Evolutionary conservation across 1,140 invertebrate genomes (phyloP).

Genomic region (Bacillus rossius): DNA sequence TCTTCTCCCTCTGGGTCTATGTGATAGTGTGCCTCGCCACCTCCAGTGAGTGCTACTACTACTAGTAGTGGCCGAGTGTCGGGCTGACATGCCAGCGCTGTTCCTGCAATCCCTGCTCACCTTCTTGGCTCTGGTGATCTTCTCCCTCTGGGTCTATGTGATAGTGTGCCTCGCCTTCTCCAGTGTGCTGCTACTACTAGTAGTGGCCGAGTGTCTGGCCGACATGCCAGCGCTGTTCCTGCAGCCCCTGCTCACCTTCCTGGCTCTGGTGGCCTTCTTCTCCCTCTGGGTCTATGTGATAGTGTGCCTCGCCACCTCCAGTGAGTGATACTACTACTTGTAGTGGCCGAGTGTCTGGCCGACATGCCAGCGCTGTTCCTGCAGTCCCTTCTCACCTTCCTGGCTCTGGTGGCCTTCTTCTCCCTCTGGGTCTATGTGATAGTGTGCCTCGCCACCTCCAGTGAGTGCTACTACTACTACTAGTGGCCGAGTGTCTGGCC

Average conservation of each 20-base stretch:
- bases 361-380: conserved; percentile 80
- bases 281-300: conserved; percentile 81
- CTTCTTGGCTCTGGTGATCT: conserved; percentile 69
- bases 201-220: too few species aligned
- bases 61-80: too few species aligned
- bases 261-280: conserved; percentile 71
- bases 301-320: conserved; percentile 59
- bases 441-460: conserved; percentile 59
- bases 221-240: conserved; percentile 80
- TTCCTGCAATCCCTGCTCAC: conserved; percentile 85
- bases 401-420: conserved; percentile 71
- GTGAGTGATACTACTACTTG: too few species aligned
- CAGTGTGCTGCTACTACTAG: too few species aligned
- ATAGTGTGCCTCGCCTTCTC: conserved; percentile 64
- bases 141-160: conserved; percentile 78
- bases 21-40: conserved; percentile 68
- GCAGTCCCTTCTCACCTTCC: conserved; percentile 82
- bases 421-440: conserved; percentile 81
- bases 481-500: too few species aligned
- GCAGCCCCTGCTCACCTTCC: conserved; percentile 82
- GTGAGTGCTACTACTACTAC: too few species aligned
- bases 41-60: conserved; percentile 62
- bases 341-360: too few species aligned
- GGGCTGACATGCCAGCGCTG: conserved; percentile 74
- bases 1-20: conserved; percentile 80